Percentiles rank a stretch among this genome's conserved stretches.
These are phyloP conservation scores for Chesias legatella DNA, from an alignment of 2,888 invertebrate genomes.

Conservation along the genomic window DNA sequence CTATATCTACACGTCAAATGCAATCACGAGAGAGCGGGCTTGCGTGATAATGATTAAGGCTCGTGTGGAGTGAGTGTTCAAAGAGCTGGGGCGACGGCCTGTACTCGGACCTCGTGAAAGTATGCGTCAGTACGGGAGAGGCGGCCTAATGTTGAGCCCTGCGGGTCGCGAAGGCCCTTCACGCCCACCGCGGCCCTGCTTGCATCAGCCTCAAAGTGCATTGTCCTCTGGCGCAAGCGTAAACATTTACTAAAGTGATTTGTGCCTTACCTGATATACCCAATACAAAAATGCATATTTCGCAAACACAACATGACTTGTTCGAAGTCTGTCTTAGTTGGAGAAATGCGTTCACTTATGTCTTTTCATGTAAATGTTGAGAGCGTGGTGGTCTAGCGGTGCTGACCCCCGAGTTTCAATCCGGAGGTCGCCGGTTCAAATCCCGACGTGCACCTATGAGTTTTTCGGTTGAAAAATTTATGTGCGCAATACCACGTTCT, in stretches of 20 bases:
- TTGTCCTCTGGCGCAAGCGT: constrained; percentile 26
- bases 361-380: no score
- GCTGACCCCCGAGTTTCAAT: no score
- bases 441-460: no score
- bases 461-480: no score
- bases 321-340: background rate
- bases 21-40: constrained; percentile 20
- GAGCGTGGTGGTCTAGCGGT: no score
- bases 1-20: constrained; percentile 17
- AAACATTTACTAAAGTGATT: constrained; percentile 10
- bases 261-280: constrained; percentile 12
- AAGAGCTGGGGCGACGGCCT: constrained; percentile 9
- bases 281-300: constrained; percentile 3
- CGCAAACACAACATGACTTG: constrained; percentile 3
- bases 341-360: no score
- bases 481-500: no score
- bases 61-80: constrained; percentile 14
- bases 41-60: constrained; percentile 21
- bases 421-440: no score
- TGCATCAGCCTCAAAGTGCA: constrained; percentile 28
- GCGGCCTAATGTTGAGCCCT: constrained; percentile 17
- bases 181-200: constrained; percentile 21
- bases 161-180: constrained; percentile 22
- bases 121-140: constrained; percentile 12
- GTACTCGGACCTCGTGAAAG: constrained; percentile 17